These are phyloP conservation scores for Brachycybe producta DNA, from an alignment of 2,888 invertebrate genomes.

Conservation along the genomic window DNA sequence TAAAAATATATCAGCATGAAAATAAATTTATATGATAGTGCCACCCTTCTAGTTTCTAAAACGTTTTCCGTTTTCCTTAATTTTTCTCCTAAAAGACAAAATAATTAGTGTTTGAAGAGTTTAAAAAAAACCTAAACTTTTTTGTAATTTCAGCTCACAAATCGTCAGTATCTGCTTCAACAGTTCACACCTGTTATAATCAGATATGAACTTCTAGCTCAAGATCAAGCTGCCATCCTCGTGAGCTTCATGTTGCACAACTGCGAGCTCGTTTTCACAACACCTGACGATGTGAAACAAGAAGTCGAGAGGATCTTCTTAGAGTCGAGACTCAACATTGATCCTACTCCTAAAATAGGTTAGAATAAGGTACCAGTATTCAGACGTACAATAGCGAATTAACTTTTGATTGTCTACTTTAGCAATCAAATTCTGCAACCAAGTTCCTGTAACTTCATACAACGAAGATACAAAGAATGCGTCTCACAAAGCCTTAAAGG, in stretches of 20 bases:
- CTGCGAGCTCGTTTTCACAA: neutral
- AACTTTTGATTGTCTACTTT: neutral
- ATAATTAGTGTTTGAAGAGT: too few relatives aligned
- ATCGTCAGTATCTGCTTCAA: neutral
- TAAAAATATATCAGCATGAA: too few relatives aligned
- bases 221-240: constrained; percentile 2
- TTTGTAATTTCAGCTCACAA: constrained; percentile 10
- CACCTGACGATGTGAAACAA: constrained; percentile 2
- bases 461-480: neutral
- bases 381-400: too few relatives aligned
- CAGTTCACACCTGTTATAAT: constrained; percentile 6
- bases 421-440: constrained; percentile 7
- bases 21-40: too few relatives aligned
- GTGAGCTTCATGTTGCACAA: constrained; percentile 8
- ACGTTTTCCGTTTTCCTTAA: too few relatives aligned
- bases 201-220: neutral
- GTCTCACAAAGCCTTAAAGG: constrained; percentile 2
- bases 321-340: neutral
- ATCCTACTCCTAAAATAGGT: too few relatives aligned
- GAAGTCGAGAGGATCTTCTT: constrained; percentile 3
- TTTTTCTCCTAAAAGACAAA: too few relatives aligned
- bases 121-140: too few relatives aligned
- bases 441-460: neutral
- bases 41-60: too few relatives aligned
- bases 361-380: too few relatives aligned